Evolutionary conservation across 1,140 invertebrate genomes (phyloP), one percentile per base, ranked within the genome.

Genomic region (Acyrthosiphon pisum): DNA sequence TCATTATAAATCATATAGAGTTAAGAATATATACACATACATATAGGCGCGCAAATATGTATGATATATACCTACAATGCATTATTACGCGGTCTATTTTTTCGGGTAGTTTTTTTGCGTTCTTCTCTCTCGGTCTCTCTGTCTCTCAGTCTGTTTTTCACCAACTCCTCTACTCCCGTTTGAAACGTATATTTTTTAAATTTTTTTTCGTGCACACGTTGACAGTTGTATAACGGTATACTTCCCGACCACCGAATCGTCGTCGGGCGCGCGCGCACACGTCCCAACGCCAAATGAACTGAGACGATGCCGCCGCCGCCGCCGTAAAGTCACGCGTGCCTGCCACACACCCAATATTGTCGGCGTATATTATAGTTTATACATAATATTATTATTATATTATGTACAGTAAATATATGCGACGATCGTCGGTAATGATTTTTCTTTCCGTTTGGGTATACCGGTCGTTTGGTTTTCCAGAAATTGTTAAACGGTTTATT

Each of bases 281-380:
- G 84, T 46, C 48, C 50, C 22, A 53, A 53, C 8, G 48, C 50
- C 48, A 89, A 89, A 89, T 89, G 48, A 37, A 89, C 87, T 89
- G 87, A 89, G 23, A 89, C 87, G 30, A 22, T 11, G 22, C 81
- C 41, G 26, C 7, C 68, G 14, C 14, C 14, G 30, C 81, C 20
- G 81, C n/a, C 68, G 76, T 84, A 14, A 84, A 84, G 37, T 84
- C 37, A 84, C 41, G 37, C 83, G 84, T 14, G 23, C 14, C 18
- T 37, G 30, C 30, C 23, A 30, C 30, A 87, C 44, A 48, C 44
- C 44, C 11, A 44, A 44, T n/a, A 87, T 44, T 23, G 83, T 84
- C 9, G 22, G 8, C 81, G 22, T 44, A n/a, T 76, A 76, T 76
- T 76, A 41, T 41, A 41, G 6, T 76, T 30, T n/a, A 76, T 53